Conservation (phyloP, 2,113 vertebrate species). For the Saccopteryx bilineata region DNA sequence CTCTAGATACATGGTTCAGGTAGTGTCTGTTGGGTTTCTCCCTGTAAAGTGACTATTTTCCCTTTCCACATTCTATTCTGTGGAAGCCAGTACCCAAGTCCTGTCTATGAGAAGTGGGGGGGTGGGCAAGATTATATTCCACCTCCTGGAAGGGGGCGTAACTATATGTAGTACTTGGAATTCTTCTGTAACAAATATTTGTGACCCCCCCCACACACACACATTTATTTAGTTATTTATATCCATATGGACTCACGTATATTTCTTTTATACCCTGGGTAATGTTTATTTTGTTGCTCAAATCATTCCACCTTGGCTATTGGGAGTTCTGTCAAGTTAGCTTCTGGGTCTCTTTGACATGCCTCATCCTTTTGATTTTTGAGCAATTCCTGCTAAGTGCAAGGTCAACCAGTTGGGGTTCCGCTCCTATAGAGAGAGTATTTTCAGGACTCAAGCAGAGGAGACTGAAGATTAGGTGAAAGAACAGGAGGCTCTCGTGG, state of each 20-base stretch:
- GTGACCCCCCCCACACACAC: background rate
- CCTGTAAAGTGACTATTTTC: background rate
- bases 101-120: background rate
- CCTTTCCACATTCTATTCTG: background rate
- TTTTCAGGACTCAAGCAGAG: background rate
- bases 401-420: background rate
- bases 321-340: background rate
- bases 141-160: background rate
- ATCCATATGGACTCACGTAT: background rate
- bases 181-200: background rate
- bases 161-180: background rate
- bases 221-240: background rate
- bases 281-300: background rate
- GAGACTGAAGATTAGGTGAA: background rate
- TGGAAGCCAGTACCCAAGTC: background rate
- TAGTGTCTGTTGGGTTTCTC: background rate
- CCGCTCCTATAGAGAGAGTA: background rate
- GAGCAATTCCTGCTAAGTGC: background rate
- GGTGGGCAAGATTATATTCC: background rate
- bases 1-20: background rate
- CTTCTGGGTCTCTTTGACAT: background rate
- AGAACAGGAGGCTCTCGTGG: background rate
- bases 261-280: slow-evolving; percentile 1
- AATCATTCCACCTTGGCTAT: background rate
- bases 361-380: background rate